Evolutionary conservation across 1,140 invertebrate genomes (phyloP).

Genomic region (Zophobas atratus): DNA sequence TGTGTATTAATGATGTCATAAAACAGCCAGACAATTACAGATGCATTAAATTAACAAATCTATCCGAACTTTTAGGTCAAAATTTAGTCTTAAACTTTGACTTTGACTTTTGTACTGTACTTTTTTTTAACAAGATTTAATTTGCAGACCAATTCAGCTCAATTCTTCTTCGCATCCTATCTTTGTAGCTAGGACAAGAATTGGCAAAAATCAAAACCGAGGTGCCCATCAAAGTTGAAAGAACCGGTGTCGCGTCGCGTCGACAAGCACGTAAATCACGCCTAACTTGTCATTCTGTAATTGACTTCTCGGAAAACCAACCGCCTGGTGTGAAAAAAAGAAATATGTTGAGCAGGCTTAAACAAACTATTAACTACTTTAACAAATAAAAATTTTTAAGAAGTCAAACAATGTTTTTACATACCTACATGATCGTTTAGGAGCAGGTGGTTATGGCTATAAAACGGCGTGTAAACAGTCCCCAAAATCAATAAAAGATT

Average conservation of each 20-base stretch:
- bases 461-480: constrained; percentile 5
- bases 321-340: constrained; percentile 51
- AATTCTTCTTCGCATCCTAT: no score
- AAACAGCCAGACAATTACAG: no score
- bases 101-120: no score
- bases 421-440: constrained; percentile 43
- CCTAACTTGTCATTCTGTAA: constrained; percentile 44
- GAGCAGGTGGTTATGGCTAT: constrained; percentile 36
- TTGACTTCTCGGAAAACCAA: constrained; percentile 51
- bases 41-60: no score
- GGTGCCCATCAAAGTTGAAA: no score
- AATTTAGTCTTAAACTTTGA: no score
- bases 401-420: constrained; percentile 45
- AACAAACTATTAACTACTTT: constrained; percentile 56
- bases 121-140: no score
- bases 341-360: constrained; percentile 47
- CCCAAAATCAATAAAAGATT: constrained; percentile 9
- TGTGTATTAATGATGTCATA: no score
- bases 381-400: constrained; percentile 51
- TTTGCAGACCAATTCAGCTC: no score
- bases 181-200: no score
- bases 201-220: no score
- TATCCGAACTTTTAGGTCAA: no score
- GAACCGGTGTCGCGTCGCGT: neutral
- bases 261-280: constrained; percentile 50